A percentile compares a stretch with the other conserved stretches of the same genome.
phyloP scores from a whole-genome alignment of 2,113 vertebrate species.

The Neolamprologus hecqui region DNA sequence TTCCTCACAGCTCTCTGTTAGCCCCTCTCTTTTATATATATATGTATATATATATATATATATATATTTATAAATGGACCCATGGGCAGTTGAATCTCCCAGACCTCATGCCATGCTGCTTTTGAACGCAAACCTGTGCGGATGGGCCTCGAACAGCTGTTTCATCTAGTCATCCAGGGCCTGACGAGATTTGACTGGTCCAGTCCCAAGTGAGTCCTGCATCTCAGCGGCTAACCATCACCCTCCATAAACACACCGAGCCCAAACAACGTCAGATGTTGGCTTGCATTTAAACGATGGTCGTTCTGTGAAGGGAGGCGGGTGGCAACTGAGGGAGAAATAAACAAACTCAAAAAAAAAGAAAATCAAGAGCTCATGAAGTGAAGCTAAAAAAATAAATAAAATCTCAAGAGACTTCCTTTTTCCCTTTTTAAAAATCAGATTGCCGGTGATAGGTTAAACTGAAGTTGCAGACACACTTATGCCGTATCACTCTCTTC shows the following conservation, averaged over 20 bases:
- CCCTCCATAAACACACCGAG: constrained; percentile 56
- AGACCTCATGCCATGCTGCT: constrained; percentile 60
- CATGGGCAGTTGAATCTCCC: constrained; percentile 56
- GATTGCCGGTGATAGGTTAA: not conserved
- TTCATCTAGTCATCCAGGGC: constrained; percentile 66
- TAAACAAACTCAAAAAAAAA: not conserved
- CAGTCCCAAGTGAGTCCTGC: constrained; percentile 62
- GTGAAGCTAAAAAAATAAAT: not conserved
- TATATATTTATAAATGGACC: constrained; percentile 24
- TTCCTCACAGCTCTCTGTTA: not conserved
- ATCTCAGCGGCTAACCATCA: constrained; percentile 59
- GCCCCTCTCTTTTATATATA: not conserved
- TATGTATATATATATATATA: not conserved
- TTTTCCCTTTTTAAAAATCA: constrained; percentile 4
- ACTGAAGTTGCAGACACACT: not conserved
- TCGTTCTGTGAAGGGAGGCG: not conserved
- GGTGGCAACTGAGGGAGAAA: not conserved
- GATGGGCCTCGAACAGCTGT: constrained; percentile 65
- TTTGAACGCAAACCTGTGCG: constrained; percentile 68
- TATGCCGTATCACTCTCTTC: not conserved
- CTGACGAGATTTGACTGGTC: constrained; percentile 69
- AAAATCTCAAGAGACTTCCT: not conserved
- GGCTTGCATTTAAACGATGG: constrained; percentile 40
- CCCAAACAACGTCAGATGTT: constrained; percentile 55
- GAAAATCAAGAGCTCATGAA: not conserved